These are phyloP conservation scores for Nomada goodeniana DNA, from an alignment of 2,888 invertebrate genomes.

Conservation along the genomic window DNA sequence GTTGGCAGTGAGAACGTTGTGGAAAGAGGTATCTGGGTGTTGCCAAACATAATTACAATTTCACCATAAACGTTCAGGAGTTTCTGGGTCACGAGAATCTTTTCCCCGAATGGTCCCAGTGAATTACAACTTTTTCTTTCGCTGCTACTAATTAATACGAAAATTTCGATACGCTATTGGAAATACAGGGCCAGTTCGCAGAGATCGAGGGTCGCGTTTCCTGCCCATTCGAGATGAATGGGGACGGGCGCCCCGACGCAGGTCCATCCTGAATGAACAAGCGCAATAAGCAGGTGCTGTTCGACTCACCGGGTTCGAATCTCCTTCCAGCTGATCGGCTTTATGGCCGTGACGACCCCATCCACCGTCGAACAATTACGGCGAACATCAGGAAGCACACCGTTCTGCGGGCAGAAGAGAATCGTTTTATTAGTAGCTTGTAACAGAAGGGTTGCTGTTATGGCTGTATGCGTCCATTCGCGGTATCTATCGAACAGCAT, in stretches of 20 bases:
- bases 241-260: neutral
- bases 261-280: conserved; percentile 59
- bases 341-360: conserved; percentile 82
- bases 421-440: conserved; percentile 43
- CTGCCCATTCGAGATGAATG: conserved; percentile 20
- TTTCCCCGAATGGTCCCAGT: too few species aligned
- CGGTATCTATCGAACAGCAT: neutral
- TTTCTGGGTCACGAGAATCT: too few species aligned
- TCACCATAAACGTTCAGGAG: too few species aligned
- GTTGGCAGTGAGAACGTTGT: too few species aligned
- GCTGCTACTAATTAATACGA: too few species aligned
- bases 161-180: neutral
- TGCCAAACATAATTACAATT: too few species aligned
- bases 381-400: conserved; percentile 80
- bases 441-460: neutral
- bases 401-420: conserved; percentile 73
- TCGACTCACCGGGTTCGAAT: conserved; percentile 81
- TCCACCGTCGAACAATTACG: conserved; percentile 80
- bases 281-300: conserved; percentile 66
- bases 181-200: neutral
- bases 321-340: conserved; percentile 81
- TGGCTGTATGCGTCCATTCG: neutral
- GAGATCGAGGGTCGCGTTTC: conserved; percentile 8
- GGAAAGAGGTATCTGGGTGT: too few species aligned
- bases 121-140: too few species aligned